Conservation (phyloP, 2,888 invertebrate genomes). For the Agrenia bidenticulata region DNA sequence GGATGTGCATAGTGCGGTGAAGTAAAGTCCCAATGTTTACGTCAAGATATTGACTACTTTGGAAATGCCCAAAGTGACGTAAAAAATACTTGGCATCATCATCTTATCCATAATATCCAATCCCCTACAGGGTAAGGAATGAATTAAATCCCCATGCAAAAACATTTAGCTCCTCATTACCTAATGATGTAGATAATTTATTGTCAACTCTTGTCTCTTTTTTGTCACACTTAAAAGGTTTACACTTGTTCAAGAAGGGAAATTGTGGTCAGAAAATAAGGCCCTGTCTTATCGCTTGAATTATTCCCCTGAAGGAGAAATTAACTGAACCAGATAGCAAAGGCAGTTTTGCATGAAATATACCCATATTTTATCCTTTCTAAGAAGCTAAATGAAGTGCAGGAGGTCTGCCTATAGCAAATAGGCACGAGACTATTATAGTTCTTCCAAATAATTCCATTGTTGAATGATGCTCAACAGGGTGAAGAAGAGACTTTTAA, state of each 20-base stretch:
- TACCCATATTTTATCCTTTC: too few relatives aligned
- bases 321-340: background rate
- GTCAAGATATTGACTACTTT: too few relatives aligned
- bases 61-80: too few relatives aligned
- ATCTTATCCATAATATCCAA: too few relatives aligned
- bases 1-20: too few relatives aligned
- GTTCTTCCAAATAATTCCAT: too few relatives aligned
- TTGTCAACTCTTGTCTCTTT: background rate
- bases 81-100: too few relatives aligned
- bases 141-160: background rate
- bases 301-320: background rate
- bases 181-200: too few relatives aligned
- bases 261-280: conserved; percentile 15
- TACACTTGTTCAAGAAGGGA: conserved; percentile 13
- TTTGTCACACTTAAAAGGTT: conserved; percentile 39
- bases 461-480: background rate
- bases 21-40: too few relatives aligned
- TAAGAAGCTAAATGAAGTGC: conserved; percentile 6
- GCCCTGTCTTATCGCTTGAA: background rate
- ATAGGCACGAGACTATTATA: conserved; percentile 1
- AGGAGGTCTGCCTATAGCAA: conserved; percentile 8
- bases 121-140: background rate
- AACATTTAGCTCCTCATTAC: background rate
- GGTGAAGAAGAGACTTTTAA: background rate
- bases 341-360: conserved; percentile 8